These are phyloP conservation scores for Lichenostomus cassidix DNA, from an alignment of 2,113 vertebrate species.

Conservation along the genomic window DNA sequence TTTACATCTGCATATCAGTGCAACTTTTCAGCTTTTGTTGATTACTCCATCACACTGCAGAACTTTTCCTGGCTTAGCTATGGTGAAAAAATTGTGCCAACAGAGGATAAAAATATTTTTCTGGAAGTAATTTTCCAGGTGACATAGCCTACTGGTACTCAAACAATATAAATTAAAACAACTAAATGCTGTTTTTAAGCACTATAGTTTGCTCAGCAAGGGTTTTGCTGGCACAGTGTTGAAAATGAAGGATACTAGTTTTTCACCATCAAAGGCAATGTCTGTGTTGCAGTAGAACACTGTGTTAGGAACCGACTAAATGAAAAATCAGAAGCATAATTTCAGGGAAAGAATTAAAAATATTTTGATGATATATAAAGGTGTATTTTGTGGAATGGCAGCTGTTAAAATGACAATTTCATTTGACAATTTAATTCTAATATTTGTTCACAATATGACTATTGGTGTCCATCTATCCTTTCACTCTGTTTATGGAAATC, in stretches of 20 bases:
- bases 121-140: not conserved
- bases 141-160: not conserved
- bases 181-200: not conserved
- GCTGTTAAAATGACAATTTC: not conserved
- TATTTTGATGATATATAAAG: not conserved
- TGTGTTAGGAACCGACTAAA: not conserved
- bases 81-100: not conserved
- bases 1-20: not conserved
- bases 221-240: not conserved
- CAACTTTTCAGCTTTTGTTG: not conserved
- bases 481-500: not conserved
- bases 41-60: not conserved
- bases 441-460: not conserved
- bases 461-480: not conserved
- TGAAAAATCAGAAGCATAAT: not conserved
- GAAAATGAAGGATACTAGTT: not conserved
- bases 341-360: not conserved
- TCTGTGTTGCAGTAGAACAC: not conserved
- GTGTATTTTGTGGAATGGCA: not conserved
- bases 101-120: not conserved
- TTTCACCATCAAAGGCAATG: not conserved
- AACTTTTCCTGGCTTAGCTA: not conserved
- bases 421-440: not conserved
- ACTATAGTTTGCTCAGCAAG: not conserved
- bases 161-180: not conserved